Conservation (phyloP, 2,113 vertebrate species). For the Indicator maculatus region DNA sequence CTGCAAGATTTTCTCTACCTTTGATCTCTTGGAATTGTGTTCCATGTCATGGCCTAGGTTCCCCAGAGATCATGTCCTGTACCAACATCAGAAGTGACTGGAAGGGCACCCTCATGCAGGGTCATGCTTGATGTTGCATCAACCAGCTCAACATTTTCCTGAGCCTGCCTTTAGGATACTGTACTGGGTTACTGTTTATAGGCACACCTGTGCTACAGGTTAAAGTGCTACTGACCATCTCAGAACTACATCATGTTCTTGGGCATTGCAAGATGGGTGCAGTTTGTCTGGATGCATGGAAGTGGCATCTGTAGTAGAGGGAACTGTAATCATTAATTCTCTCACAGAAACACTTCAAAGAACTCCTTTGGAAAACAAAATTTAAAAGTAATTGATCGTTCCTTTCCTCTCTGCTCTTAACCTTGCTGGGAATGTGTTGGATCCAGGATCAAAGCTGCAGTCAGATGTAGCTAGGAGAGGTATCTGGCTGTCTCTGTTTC, state of each 20-base stretch:
- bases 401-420: background rate
- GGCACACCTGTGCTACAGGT: background rate
- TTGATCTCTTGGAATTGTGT: background rate
- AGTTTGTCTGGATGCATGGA: background rate
- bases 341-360: background rate
- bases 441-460: accelerated
- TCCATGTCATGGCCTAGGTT: background rate
- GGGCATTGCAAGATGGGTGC: background rate
- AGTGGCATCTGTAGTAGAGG: background rate
- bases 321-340: background rate
- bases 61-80: background rate
- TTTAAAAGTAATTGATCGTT: background rate
- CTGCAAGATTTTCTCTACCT: background rate
- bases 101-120: background rate
- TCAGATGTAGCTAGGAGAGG: accelerated
- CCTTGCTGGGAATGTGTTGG: background rate
- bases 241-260: accelerated
- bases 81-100: background rate
- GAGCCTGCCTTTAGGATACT: background rate
- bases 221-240: background rate
- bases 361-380: background rate
- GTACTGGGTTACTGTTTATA: background rate
- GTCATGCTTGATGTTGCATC: accelerated
- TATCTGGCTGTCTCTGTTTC: background rate
- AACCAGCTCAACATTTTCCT: background rate